Conservation (phyloP, 2,888 invertebrate species). For the Falcaria lacertinaria region DNA sequence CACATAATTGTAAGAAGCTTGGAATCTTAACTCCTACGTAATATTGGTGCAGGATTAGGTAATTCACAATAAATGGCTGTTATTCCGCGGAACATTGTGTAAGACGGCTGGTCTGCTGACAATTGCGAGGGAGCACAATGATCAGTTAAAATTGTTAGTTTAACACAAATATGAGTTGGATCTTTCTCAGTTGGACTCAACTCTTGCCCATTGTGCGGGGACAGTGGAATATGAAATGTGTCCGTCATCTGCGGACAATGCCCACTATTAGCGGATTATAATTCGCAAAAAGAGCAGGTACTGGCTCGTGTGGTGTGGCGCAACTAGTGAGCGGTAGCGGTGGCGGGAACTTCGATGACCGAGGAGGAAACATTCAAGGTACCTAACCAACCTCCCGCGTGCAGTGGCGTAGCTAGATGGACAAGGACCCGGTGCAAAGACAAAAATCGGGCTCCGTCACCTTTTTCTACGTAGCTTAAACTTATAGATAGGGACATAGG, state of each 20-base stretch:
- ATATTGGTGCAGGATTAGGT: background rate
- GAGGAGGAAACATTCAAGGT: no score
- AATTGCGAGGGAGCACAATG: conserved; percentile 14
- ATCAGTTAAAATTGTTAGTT: conserved; percentile 43
- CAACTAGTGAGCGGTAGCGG: background rate
- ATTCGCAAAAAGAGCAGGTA: conserved; percentile 63
- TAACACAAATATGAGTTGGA: conserved; percentile 62
- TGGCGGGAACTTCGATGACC: no score
- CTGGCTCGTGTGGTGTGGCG: background rate
- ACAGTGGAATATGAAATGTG: background rate
- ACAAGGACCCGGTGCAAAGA: no score
- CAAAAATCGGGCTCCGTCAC: no score
- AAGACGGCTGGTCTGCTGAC: background rate
- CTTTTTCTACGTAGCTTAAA: no score
- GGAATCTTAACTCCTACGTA: background rate
- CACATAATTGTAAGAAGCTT: background rate
- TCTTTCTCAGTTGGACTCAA: background rate
- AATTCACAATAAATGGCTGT: background rate
- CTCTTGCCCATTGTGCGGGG: conserved; percentile 22
- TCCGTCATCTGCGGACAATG: conserved; percentile 31
- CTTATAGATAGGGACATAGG: no score
- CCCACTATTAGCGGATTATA: conserved; percentile 74
- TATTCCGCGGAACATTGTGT: background rate
- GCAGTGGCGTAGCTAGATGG: no score
- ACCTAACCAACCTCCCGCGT: no score